Evolutionary conservation across 64 coral and sea anemone species (phyloP).

Genomic region (Stylophora pistillata): DNA sequence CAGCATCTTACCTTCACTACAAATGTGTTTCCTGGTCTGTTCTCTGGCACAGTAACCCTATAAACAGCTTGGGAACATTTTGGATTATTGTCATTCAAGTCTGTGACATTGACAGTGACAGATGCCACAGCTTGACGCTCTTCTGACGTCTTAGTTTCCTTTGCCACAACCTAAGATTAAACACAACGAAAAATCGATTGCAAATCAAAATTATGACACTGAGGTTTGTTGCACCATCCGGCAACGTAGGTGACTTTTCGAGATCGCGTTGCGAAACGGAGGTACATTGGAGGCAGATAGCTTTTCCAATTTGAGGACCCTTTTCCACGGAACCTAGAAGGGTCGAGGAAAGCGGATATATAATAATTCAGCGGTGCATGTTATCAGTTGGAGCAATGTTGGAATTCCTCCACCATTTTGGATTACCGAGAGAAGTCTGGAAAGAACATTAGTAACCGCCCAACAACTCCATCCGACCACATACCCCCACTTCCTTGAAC

Average conservation of each 20-base stretch:
- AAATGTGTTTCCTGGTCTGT: conserved; percentile 62
- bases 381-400: too few relatives aligned
- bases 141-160: conserved; percentile 71
- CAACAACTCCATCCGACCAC: too few relatives aligned
- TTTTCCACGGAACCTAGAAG: too few relatives aligned
- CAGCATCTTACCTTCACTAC: conserved; percentile 58
- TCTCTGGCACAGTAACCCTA: conserved; percentile 70
- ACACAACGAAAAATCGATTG: background rate
- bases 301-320: too few relatives aligned
- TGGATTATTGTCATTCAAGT: conserved; percentile 95
- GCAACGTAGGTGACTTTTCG: too few relatives aligned
- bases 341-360: too few relatives aligned
- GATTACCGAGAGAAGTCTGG: too few relatives aligned
- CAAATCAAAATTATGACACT: background rate
- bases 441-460: background rate
- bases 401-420: too few relatives aligned
- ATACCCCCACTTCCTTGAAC: too few relatives aligned
- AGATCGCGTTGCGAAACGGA: too few relatives aligned
- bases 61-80: conserved; percentile 67
- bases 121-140: conserved; percentile 46
- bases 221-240: background rate
- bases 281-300: too few relatives aligned
- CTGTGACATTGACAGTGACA: conserved; percentile 87
- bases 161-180: conserved; percentile 76
- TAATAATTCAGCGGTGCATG: too few relatives aligned